These are phyloP conservation scores for Horisme vitalbata DNA, from an alignment of 2,888 invertebrate species.

Conservation along the genomic window DNA sequence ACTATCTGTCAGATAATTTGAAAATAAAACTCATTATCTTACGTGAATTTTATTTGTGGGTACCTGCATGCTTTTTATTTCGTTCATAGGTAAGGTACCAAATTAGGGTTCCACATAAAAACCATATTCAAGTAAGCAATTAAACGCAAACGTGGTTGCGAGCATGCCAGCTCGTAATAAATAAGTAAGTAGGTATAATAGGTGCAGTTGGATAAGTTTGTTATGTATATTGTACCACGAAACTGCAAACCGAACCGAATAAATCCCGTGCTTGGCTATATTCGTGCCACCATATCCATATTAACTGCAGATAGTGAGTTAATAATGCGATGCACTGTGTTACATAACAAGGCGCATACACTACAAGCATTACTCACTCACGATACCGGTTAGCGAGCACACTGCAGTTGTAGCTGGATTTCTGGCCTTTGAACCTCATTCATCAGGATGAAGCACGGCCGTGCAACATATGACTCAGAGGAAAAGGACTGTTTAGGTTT, in stretches of 20 bases:
- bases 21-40: no score
- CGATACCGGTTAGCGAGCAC: conserved; percentile 49
- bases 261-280: not conserved
- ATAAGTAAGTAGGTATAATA: no score
- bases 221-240: conserved; percentile 1
- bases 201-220: no score
- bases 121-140: no score
- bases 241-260: conserved; percentile 1
- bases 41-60: no score
- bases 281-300: conserved; percentile 13
- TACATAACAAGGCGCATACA: conserved; percentile 26
- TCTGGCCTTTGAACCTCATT: conserved; percentile 53
- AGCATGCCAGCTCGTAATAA: no score
- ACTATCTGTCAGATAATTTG: no score
- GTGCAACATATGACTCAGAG: conserved; percentile 59
- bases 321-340: conserved; percentile 29
- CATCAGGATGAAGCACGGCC: conserved; percentile 45
- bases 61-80: no score
- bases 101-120: no score
- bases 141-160: no score
- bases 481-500: conserved; percentile 67
- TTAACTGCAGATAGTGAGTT: conserved; percentile 13
- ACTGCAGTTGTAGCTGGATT: conserved; percentile 64
- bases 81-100: no score
- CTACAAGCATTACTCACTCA: conserved; percentile 49